These are phyloP conservation scores for Melanophora roralis DNA, from an alignment of 2,888 invertebrate genomes.

Conservation along the genomic window DNA sequence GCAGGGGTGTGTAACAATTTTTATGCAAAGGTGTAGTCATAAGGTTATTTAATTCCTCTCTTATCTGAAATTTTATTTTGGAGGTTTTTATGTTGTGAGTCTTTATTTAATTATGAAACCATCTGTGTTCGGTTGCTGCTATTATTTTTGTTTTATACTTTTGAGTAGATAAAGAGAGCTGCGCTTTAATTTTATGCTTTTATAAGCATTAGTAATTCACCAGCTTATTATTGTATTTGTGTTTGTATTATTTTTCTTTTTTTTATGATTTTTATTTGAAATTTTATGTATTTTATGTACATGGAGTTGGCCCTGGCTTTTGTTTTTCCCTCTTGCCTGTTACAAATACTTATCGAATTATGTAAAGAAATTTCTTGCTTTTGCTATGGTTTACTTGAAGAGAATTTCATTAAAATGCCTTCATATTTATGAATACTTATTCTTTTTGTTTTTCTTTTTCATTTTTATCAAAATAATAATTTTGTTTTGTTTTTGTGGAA, in stretches of 20 bases:
- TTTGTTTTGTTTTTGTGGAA: slow-evolving; percentile 14
- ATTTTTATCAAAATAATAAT: slow-evolving; percentile 3
- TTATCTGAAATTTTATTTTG: too few relatives aligned
- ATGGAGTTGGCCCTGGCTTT: neutral
- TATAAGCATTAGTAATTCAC: slow-evolving; percentile 45
- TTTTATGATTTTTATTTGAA: slow-evolving; percentile 34
- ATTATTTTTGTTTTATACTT: slow-evolving; percentile 40
- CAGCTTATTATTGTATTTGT: slow-evolving; percentile 20
- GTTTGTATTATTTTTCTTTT: slow-evolving; percentile 34
- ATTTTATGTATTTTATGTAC: slow-evolving; percentile 56
- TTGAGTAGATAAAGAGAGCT: slow-evolving; percentile 67
- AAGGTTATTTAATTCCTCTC: slow-evolving; percentile 19
- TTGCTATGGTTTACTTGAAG: neutral
- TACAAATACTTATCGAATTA: slow-evolving; percentile 36
- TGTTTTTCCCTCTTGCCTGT: neutral
- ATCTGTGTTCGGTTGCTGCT: slow-evolving; percentile 26
- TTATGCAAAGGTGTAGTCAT: neutral
- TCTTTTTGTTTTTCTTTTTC: neutral
- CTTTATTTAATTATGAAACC: slow-evolving; percentile 42
- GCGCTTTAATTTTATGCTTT: slow-evolving; percentile 73
- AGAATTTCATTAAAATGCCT: neutral
- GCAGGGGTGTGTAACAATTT: too few relatives aligned
- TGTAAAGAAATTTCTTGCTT: slow-evolving; percentile 29
- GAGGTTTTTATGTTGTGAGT: slow-evolving; percentile 22
- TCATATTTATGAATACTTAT: slow-evolving; percentile 13